Evolutionary conservation across 2,113 vertebrate genomes (phyloP).

Genomic region (Epinephelus moara): DNA sequence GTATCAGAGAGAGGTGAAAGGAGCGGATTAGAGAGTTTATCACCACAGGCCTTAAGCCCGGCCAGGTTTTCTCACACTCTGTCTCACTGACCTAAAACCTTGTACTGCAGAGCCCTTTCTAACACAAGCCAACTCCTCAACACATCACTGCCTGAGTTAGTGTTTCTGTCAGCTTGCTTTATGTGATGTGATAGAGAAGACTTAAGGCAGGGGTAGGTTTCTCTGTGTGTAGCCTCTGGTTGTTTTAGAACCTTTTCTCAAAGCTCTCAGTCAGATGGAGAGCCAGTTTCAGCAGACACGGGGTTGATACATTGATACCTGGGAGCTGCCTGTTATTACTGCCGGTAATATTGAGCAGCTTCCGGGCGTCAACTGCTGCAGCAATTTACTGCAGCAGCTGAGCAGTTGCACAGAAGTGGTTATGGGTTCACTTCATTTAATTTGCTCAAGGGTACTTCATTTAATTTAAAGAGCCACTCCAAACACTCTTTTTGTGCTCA

Average conservation of each 20-base stretch:
- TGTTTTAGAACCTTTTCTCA: not conserved
- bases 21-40: slow-evolving; percentile 50
- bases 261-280: slow-evolving; percentile 13
- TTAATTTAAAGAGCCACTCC: slow-evolving; percentile 32
- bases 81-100: slow-evolving; percentile 25
- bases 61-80: slow-evolving; percentile 29
- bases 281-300: not conserved
- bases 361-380: slow-evolving; percentile 38
- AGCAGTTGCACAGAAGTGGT: slow-evolving; percentile 26
- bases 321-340: slow-evolving; percentile 20
- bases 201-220: not conserved
- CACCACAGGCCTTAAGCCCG: slow-evolving; percentile 13
- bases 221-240: not conserved
- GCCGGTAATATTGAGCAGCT: slow-evolving; percentile 19
- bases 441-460: slow-evolving; percentile 51
- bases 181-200: slow-evolving; percentile 1
- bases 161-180: not conserved
- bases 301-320: slow-evolving; percentile 16
- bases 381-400: slow-evolving; percentile 41
- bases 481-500: slow-evolving; percentile 8
- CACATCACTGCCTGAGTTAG: not conserved
- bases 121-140: not conserved
- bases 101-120: not conserved
- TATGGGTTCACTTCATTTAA: slow-evolving; percentile 51
- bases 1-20: slow-evolving; percentile 32